A percentile compares a stretch with the other conserved stretches of the same genome.
Evolutionary conservation across 2,113 vertebrate genomes (phyloP).

Genomic region (Scolopax mira): DNA sequence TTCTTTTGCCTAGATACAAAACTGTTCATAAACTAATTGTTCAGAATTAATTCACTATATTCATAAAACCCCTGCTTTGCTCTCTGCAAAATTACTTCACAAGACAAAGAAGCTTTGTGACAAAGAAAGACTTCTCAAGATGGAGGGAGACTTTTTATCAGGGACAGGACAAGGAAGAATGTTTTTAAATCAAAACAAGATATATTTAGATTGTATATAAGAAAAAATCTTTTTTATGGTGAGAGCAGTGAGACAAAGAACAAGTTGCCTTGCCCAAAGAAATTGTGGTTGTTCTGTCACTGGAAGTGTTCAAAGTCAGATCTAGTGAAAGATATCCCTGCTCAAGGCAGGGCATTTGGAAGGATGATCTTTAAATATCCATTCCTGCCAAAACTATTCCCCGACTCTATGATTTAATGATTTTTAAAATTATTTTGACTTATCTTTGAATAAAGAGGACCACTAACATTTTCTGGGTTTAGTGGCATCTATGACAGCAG

Average conservation of each 20-base stretch:
- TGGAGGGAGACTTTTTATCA: background rate
- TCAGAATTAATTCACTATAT: background rate
- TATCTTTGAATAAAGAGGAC: background rate
- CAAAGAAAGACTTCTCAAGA: background rate
- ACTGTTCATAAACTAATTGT: background rate
- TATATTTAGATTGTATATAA: background rate
- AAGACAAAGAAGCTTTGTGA: background rate
- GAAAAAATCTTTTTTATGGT: background rate
- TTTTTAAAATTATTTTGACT: background rate
- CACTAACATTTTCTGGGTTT: background rate
- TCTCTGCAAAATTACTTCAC: background rate
- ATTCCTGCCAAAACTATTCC: background rate
- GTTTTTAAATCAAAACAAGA: background rate
- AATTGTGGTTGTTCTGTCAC: background rate
- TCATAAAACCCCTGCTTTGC: background rate
- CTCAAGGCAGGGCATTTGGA: rapidly evolving
- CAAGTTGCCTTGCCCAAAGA: background rate
- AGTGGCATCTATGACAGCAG: background rate
- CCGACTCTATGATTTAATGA: background rate
- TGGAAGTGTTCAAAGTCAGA: background rate
- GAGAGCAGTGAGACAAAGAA: background rate
- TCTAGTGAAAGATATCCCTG: background rate
- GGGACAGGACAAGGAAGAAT: background rate
- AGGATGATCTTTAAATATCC: background rate
- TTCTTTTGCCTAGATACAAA: background rate